Percentiles rank a stretch among this genome's conserved stretches.
These are phyloP conservation scores for Andrena trimmerana DNA, from an alignment of 2,888 invertebrate species.

Conservation along the genomic window DNA sequence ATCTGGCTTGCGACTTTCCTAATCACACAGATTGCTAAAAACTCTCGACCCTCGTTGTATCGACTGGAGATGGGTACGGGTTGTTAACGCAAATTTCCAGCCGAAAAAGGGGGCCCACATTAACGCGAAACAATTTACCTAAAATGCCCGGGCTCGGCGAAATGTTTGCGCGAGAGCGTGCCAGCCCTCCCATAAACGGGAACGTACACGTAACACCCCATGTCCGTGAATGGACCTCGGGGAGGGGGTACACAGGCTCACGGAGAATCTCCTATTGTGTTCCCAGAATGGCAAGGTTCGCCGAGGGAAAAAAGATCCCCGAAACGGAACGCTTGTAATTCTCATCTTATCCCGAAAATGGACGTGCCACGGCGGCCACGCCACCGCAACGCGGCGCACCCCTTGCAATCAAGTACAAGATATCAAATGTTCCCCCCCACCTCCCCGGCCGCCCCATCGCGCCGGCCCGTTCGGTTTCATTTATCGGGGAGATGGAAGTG, in stretches of 20 bases:
- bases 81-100: conserved; percentile 25
- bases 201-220: conserved; percentile 62
- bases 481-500: conserved; percentile 70
- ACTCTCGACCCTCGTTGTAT: not conserved
- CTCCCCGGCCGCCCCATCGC: conserved; percentile 12
- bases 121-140: conserved; percentile 76
- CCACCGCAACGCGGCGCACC: conserved; percentile 69
- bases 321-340: conserved; percentile 77
- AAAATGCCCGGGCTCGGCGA: conserved; percentile 72
- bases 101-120: conserved; percentile 36
- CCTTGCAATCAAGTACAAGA: conserved; percentile 75
- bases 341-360: conserved; percentile 79
- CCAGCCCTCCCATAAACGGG: conserved; percentile 62
- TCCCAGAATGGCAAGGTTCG: conserved; percentile 47
- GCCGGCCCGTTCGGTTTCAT: conserved; percentile 63
- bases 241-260: conserved; percentile 43
- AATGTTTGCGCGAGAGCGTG: conserved; percentile 64
- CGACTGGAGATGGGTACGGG: conserved; percentile 1
- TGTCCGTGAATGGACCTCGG: conserved; percentile 28
- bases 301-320: conserved; percentile 60
- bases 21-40: not conserved
- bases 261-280: conserved; percentile 70
- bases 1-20: not conserved
- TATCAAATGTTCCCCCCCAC: conserved; percentile 73
- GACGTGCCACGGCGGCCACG: conserved; percentile 65